Evolutionary conservation across 2,797 vertebrate genomes (phyloP), one percentile per base, ranked within the genome.

Genomic region (Gymnothorax reevesii): DNA sequence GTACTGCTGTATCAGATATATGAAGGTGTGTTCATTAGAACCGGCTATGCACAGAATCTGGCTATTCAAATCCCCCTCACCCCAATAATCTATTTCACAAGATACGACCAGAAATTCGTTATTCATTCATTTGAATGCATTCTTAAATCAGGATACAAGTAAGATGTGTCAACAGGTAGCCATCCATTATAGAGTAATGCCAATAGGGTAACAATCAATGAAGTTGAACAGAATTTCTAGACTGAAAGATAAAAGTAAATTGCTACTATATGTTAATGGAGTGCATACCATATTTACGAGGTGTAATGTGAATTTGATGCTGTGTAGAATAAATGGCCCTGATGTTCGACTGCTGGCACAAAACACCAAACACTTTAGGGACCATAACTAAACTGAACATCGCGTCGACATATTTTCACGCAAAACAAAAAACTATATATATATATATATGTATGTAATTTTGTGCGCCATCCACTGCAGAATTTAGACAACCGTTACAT

Each of bases 401-500:
- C 7, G 25, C n/a, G 22, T 62, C 66, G 33, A 73, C 69, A 80
- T 8, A 22, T 80, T 22, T 22, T 54, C 7, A 55, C 10, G 33
- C 33, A 42, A 42, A 42, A 42, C 2, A 42, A 42, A 42, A 1
- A 42, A 42, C 1, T 42, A 42, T 42, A 42, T 42, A 42, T 42
- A 42, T 2, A 42, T 42, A 42, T 42, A 42, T 42, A n/a, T n/a
- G n/a, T n/a, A n/a, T n/a, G n/a, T n/a, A 22, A 55, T 80, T 20
- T 55, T 55, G 77, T 7, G 7, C 54, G 52, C 71, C 17, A 55
- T 20, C 25, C 52, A 55, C 20, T 22, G 52, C 52, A 42, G 15
- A 77, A 77, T 77, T 77, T 27, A 27, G 27, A 77, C 42, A 77
- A 77, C 73, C 25, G 52, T 80, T 54, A 22, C n/a, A 80, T 55